Evolutionary conservation across 2,113 vertebrate genomes (phyloP).

Genomic region (Archilochus colubris): DNA sequence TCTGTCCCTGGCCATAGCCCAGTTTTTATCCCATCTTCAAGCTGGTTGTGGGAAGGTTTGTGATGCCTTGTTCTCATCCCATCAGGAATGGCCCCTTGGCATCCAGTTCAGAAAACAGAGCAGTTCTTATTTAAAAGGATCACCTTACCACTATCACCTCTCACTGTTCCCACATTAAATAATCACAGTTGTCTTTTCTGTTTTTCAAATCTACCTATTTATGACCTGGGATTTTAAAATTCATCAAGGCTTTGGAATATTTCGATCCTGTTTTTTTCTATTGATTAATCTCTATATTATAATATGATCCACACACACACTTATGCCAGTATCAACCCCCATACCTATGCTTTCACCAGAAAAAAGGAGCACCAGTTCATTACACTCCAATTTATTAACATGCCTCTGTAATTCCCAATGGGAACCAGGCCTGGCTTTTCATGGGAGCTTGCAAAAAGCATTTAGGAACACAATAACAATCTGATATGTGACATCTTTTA

Average conservation of each 20-base stretch:
- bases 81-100: background rate
- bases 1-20: background rate
- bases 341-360: background rate
- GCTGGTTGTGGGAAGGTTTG: rapidly evolving
- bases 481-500: conserved; percentile 12
- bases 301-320: rapidly evolving
- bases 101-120: background rate
- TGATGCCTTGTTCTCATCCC: background rate
- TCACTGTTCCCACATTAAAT: background rate
- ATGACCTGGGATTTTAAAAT: background rate
- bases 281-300: background rate
- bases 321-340: background rate
- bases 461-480: background rate
- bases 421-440: background rate
- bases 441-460: background rate
- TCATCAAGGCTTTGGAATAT: background rate
- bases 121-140: background rate
- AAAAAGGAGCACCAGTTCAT: background rate
- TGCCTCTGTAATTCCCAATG: background rate
- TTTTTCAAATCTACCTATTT: background rate
- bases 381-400: conserved; percentile 26
- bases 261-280: background rate
- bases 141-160: background rate
- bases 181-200: background rate
- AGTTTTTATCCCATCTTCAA: background rate